These are phyloP conservation scores for Paratilapia polleni DNA, from an alignment of 2,113 vertebrate genomes.

Conservation along the genomic window DNA sequence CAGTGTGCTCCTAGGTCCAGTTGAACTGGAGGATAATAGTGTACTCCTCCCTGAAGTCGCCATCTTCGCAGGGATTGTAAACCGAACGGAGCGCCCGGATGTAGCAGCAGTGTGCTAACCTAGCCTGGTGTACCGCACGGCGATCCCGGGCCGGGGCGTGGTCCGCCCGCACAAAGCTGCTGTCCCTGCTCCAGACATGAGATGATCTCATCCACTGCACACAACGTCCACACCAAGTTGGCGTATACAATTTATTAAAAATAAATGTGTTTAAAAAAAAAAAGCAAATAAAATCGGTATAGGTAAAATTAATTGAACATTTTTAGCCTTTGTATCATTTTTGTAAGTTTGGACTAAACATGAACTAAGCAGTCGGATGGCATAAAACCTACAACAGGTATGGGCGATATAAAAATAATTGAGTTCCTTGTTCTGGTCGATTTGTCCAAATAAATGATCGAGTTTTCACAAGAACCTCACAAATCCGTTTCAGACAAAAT, in stretches of 20 bases:
- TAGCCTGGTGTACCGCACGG: constrained; percentile 33
- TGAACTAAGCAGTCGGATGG: too few relatives aligned
- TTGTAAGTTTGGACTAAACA: too few relatives aligned
- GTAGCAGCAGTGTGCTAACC: constrained; percentile 63
- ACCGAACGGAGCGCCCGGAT: constrained; percentile 79
- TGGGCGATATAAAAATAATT: neutral
- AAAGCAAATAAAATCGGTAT: too few relatives aligned
- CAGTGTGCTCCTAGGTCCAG: constrained; percentile 72
- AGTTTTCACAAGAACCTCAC: neutral
- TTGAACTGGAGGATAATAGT: constrained; percentile 78
- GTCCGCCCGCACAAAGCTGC: constrained; percentile 67
- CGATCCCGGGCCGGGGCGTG: constrained; percentile 70
- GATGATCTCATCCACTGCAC: constrained; percentile 18
- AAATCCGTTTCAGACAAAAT: constrained; percentile 37
- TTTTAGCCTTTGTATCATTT: too few relatives aligned
- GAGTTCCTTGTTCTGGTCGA: neutral
- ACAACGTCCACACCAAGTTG: neutral
- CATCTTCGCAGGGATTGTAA: constrained; percentile 82
- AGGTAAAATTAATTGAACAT: too few relatives aligned
- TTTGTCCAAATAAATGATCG: neutral
- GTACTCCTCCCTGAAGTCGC: constrained; percentile 83
- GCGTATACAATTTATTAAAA: neutral
- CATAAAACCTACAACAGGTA: too few relatives aligned
- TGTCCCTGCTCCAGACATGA: neutral
- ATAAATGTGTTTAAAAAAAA: neutral